Conservation (phyloP, 2,113 vertebrate genomes). For the Mesitornis unicolor region DNA sequence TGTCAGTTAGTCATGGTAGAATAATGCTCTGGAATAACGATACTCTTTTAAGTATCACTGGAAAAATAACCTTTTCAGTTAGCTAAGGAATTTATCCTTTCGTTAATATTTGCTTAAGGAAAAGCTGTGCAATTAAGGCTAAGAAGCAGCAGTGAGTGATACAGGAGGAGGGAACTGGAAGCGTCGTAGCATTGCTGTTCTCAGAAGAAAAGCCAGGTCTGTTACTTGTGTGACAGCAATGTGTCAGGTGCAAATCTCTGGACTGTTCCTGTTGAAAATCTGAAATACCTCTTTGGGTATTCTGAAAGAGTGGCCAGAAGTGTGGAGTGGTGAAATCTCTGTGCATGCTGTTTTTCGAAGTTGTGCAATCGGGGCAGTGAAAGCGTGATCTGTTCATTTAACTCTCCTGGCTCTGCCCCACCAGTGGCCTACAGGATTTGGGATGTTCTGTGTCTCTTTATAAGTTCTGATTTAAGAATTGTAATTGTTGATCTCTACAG, state of each 20-base stretch:
- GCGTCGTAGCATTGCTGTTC: neutral
- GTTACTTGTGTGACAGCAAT: neutral
- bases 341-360: neutral
- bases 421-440: neutral
- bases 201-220: neutral
- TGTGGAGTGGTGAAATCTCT: neutral
- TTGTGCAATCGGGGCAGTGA: neutral
- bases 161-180: neutral
- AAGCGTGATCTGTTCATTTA: neutral
- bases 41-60: slow-evolving; percentile 2
- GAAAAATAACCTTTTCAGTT: slow-evolving; percentile 51
- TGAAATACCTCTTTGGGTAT: neutral
- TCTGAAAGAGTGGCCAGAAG: neutral
- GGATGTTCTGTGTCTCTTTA: neutral
- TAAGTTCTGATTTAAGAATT: neutral
- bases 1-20: slow-evolving; percentile 17
- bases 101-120: slow-evolving; percentile 45
- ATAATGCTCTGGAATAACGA: slow-evolving; percentile 13
- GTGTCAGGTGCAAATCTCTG: neutral
- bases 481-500: accelerated
- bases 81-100: slow-evolving; percentile 31
- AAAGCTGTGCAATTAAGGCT: neutral
- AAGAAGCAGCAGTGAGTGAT: neutral
- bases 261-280: neutral
- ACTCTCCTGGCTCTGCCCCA: neutral